A percentile compares a stretch with the other conserved stretches of the same genome.
Evolutionary conservation across 1,140 invertebrate species (phyloP).

Genomic region (Pentalonia nigronervosa): DNA sequence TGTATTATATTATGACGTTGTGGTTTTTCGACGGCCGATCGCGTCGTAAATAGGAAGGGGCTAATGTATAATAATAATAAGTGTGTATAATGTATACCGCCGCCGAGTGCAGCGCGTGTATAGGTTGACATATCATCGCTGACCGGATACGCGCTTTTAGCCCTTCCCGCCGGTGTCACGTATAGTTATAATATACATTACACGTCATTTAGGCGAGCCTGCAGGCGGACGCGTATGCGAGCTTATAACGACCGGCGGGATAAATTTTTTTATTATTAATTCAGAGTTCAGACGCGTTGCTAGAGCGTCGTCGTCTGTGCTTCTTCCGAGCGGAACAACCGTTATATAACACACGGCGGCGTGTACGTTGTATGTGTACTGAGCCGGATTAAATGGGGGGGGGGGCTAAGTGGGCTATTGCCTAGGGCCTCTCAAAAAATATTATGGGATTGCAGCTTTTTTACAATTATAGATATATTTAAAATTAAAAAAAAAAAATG

Average conservation of each 20-base stretch:
- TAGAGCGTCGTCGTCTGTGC: neutral
- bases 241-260: neutral
- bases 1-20: neutral
- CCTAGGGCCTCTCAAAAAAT: too few relatives aligned
- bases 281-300: neutral
- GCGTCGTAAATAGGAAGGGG: neutral
- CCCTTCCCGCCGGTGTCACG: neutral
- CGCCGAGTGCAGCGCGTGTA: neutral
- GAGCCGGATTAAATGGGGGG: too few relatives aligned
- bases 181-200: neutral
- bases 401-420: too few relatives aligned
- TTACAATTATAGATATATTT: too few relatives aligned
- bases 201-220: slow-evolving; percentile 1
- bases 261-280: neutral
- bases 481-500: too few relatives aligned
- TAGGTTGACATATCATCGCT: neutral
- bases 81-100: too few relatives aligned
- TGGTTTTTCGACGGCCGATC: neutral
- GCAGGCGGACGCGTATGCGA: neutral
- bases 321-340: neutral
- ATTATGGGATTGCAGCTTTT: too few relatives aligned
- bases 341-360: neutral
- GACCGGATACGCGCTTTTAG: slow-evolving; percentile 8
- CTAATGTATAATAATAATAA: neutral
- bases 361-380: neutral